Evolutionary conservation across 1,140 invertebrate genomes (phyloP).

Genomic region (Pachypeltis micranthus): DNA sequence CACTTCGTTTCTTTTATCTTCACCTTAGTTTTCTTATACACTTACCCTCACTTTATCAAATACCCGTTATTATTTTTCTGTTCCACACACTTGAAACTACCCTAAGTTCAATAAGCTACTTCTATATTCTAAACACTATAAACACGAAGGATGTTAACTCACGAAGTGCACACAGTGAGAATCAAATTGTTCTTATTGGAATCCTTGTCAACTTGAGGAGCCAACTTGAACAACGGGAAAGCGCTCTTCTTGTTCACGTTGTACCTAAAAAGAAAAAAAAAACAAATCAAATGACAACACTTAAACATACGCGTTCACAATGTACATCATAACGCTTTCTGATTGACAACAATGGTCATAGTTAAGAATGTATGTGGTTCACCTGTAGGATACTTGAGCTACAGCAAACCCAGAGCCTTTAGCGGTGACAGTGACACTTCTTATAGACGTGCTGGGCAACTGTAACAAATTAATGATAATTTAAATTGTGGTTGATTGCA

Average conservation of each 20-base stretch:
- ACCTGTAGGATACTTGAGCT: conserved; percentile 60
- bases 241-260: conserved; percentile 80
- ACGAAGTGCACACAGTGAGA: conserved; percentile 77
- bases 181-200: conserved; percentile 72
- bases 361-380: conserved; percentile 79
- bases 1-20: no score
- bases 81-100: no score
- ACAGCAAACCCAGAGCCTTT: conserved; percentile 71
- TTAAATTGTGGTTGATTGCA: no score
- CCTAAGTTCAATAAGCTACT: background rate
- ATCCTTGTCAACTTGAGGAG: conserved; percentile 75
- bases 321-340: no score
- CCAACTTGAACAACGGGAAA: conserved; percentile 77
- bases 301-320: no score
- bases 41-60: no score
- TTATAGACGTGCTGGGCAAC: conserved; percentile 40
- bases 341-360: no score
- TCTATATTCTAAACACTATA: background rate
- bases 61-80: no score
- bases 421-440: conserved; percentile 52
- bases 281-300: no score
- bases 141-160: no score
- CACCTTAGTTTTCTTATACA: no score
- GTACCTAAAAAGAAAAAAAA: no score
- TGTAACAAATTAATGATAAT: conserved; percentile 27